Percentiles rank a stretch among this genome's conserved stretches.
Evolutionary conservation across 2,797 vertebrate genomes (phyloP).

Genomic region (Microhierax caerulescens): DNA sequence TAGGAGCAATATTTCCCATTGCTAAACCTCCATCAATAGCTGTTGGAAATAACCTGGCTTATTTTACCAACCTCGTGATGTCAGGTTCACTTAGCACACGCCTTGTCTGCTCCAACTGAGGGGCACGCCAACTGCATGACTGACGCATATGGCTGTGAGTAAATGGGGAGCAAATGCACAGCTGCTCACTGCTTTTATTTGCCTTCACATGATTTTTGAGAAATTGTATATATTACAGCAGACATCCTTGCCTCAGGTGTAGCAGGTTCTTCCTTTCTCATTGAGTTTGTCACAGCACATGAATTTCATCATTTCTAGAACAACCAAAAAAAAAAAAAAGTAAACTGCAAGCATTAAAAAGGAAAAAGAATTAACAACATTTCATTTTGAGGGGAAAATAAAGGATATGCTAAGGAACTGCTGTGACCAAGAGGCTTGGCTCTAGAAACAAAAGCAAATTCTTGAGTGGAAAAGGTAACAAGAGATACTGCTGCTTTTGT

Average conservation of each 20-base stretch:
- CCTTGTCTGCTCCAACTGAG: background rate
- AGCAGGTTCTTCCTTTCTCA: background rate
- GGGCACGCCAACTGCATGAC: background rate
- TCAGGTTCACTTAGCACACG: background rate
- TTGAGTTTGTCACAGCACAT: background rate
- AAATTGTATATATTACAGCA: background rate
- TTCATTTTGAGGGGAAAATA: background rate
- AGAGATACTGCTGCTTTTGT: background rate
- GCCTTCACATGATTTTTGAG: background rate
- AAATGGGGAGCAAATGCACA: background rate
- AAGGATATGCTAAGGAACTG: background rate
- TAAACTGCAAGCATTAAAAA: background rate
- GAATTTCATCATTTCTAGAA: background rate
- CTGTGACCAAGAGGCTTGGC: background rate
- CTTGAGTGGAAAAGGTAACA: background rate
- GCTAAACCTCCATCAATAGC: background rate
- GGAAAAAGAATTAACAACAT: background rate
- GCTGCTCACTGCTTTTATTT: background rate
- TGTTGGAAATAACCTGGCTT: background rate
- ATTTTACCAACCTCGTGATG: background rate
- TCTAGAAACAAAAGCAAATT: background rate
- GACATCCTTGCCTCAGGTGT: background rate
- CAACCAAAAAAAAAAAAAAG: background rate
- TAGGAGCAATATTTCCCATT: background rate
- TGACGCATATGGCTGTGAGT: accelerated